Conservation (phyloP, 2,113 vertebrate species). For the Sturnira hondurensis region DNA sequence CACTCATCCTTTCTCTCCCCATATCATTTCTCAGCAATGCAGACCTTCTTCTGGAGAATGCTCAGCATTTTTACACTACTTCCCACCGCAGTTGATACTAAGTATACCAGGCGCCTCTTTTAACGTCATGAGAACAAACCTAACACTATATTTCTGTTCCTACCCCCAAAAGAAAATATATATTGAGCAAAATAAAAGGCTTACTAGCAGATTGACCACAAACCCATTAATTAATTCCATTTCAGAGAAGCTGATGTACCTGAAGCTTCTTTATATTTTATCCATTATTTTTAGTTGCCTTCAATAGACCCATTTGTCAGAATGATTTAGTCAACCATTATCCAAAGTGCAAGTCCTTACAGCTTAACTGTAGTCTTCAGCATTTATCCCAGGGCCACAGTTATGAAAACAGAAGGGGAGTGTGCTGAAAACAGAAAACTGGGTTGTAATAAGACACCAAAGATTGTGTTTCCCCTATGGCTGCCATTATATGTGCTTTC, state of each 20-base stretch:
- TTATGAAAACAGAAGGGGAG: not conserved
- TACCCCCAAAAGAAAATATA: constrained; percentile 40
- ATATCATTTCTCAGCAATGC: constrained; percentile 32
- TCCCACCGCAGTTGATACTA: constrained; percentile 31
- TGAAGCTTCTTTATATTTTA: constrained; percentile 6
- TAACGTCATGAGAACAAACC: constrained; percentile 48
- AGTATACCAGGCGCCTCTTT: constrained; percentile 52
- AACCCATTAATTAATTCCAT: constrained; percentile 38
- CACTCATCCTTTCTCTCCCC: constrained; percentile 43
- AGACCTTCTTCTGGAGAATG: constrained; percentile 36
- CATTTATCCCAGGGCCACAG: not conserved
- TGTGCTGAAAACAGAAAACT: not conserved
- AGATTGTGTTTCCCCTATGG: not conserved
- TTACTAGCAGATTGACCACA: constrained; percentile 51
- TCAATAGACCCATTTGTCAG: not conserved
- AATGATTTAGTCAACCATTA: not conserved
- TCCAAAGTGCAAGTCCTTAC: not conserved
- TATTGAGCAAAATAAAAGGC: constrained; percentile 19
- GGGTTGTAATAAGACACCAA: not conserved
- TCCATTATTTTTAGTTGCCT: not conserved
- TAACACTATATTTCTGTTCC: constrained; percentile 50
- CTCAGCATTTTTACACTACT: constrained; percentile 24
- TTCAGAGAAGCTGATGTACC: not conserved
- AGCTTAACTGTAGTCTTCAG: not conserved
- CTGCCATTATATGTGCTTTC: not conserved